phyloP scores from a whole-genome alignment of 2,888 invertebrate species.

The Fragum fragum region DNA sequence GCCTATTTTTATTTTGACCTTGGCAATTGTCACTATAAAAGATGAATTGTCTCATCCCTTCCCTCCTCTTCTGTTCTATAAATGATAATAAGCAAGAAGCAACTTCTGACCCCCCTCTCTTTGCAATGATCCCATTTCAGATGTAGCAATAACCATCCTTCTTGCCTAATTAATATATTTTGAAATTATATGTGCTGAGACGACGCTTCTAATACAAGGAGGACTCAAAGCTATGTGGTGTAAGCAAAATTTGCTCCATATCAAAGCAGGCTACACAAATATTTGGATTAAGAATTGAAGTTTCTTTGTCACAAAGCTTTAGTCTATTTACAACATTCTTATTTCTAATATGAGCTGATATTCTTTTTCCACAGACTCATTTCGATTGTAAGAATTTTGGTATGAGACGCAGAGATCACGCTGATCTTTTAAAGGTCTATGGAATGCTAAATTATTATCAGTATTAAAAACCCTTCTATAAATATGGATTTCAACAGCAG shows the following conservation, averaged over 20 bases:
- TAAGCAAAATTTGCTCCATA: conserved; percentile 32
- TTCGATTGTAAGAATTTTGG: conserved; percentile 14
- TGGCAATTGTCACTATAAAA: conserved; percentile 29
- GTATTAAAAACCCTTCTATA: conserved; percentile 42
- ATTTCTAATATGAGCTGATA: conserved; percentile 32
- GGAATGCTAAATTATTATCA: conserved; percentile 41
- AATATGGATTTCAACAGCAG: conserved; percentile 3
- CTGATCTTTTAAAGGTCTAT: conserved; percentile 37
- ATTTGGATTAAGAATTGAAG: neutral
- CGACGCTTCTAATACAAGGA: conserved; percentile 39
- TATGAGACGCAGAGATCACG: conserved; percentile 39
- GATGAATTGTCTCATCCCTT: conserved; percentile 27
- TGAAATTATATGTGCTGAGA: conserved; percentile 34
- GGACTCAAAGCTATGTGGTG: conserved; percentile 25
- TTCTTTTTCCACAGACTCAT: neutral
- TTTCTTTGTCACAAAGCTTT: conserved; percentile 34
- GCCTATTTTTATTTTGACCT: conserved; percentile 26
- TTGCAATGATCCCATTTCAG: conserved; percentile 29
- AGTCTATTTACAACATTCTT: conserved; percentile 24
- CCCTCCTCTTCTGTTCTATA: neutral
- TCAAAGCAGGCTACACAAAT: conserved; percentile 27
- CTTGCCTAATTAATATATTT: conserved; percentile 21
- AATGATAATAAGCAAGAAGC: conserved; percentile 18
- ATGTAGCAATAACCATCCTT: conserved; percentile 19
- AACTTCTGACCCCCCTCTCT: conserved; percentile 33